These are phyloP conservation scores for Apostichopus parvimensis DNA, from an alignment of 35 echinoderm and acorn worm genomes.

Conservation along the genomic window DNA sequence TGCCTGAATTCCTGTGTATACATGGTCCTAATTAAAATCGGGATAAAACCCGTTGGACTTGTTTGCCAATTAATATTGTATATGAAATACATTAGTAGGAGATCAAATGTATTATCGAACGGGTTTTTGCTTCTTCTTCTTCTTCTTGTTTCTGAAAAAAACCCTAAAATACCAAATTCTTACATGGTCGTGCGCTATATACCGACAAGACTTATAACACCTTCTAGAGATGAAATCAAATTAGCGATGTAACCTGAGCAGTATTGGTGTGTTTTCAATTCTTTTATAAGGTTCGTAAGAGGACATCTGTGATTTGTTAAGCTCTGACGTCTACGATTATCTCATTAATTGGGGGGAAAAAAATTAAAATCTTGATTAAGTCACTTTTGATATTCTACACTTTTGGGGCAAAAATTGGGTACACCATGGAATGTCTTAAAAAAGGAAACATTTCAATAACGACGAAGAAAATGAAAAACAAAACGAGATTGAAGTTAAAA, in stretches of 20 bases:
- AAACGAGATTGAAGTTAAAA: too few relatives aligned
- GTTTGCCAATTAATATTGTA: constrained; percentile 55
- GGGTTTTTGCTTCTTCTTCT: neutral
- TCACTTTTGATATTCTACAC: too few relatives aligned
- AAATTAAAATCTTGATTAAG: too few relatives aligned
- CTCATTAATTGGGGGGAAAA: neutral
- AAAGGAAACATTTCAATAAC: too few relatives aligned
- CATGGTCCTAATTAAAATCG: constrained; percentile 41
- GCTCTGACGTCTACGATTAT: neutral
- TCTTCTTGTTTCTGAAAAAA: too few relatives aligned
- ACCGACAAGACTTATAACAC: neutral
- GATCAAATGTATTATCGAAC: constrained; percentile 30
- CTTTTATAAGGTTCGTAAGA: neutral
- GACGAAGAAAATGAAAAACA: too few relatives aligned
- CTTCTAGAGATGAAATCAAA: neutral
- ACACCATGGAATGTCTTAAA: too few relatives aligned
- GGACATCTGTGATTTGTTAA: constrained; percentile 14
- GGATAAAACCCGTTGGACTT: constrained; percentile 39
- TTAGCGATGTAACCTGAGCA: neutral
- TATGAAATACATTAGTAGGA: constrained; percentile 46
- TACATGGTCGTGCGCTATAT: neutral
- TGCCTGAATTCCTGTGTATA: constrained; percentile 41
- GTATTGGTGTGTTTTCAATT: neutral
- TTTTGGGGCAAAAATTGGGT: too few relatives aligned
- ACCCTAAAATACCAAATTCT: neutral